These are phyloP conservation scores for Andrena haemorrhoa DNA, from an alignment of 2,888 invertebrate species.

Conservation along the genomic window DNA sequence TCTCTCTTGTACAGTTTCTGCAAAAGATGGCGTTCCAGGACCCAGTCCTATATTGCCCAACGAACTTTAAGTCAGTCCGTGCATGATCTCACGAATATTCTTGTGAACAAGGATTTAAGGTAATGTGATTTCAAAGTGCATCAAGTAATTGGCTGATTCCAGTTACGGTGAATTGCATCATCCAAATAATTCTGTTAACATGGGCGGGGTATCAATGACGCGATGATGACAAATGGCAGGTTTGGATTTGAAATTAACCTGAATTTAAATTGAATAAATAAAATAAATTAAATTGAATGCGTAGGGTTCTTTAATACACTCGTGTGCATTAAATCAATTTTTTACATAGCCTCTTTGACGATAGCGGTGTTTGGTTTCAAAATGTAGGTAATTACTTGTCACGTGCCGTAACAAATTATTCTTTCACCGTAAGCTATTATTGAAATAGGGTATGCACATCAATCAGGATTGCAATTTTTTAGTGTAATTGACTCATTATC, in stretches of 20 bases:
- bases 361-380: not conserved
- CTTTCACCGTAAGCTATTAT: too few species aligned
- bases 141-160: not conserved
- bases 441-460: too few species aligned
- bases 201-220: not conserved
- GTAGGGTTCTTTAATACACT: too few species aligned
- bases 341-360: not conserved
- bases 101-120: not conserved
- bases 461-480: too few species aligned
- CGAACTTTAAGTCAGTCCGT: too few species aligned
- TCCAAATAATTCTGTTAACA: not conserved
- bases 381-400: not conserved
- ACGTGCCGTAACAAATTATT: too few species aligned
- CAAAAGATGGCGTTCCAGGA: too few species aligned
- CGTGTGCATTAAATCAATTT: not conserved
- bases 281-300: not conserved
- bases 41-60: too few species aligned
- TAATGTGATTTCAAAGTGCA: conserved; percentile 13
- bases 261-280: too few species aligned
- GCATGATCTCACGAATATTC: not conserved
- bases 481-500: too few species aligned
- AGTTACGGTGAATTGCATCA: not conserved
- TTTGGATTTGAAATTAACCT: conserved; percentile 21
- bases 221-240: not conserved
- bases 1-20: too few species aligned